These are phyloP conservation scores for Butorides virescens DNA, from an alignment of 2,113 vertebrate genomes.

Conservation along the genomic window DNA sequence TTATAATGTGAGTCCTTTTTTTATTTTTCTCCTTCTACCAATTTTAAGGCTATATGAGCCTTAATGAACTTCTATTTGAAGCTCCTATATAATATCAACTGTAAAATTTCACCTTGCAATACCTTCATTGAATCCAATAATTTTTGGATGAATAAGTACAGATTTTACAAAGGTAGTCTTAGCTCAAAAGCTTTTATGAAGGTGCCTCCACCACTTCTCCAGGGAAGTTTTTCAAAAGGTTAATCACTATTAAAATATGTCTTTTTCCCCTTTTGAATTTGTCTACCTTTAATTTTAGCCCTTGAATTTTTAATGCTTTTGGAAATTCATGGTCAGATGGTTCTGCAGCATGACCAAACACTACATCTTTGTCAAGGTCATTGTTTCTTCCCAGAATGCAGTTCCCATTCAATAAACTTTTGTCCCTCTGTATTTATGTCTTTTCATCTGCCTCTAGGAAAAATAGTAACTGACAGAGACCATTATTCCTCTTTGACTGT, in stretches of 20 bases:
- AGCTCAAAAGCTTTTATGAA: slow-evolving; percentile 27
- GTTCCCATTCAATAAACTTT: slow-evolving; percentile 5
- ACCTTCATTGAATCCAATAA: slow-evolving; percentile 20
- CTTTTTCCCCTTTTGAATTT: neutral
- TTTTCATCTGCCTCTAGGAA: neutral
- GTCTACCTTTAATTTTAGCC: neutral
- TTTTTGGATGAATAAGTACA: slow-evolving; percentile 41
- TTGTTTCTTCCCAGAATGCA: neutral
- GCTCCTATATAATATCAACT: neutral
- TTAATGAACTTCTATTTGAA: slow-evolving; percentile 39
- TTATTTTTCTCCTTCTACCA: neutral
- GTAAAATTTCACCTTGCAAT: slow-evolving; percentile 57
- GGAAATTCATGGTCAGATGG: neutral
- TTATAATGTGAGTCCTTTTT: neutral
- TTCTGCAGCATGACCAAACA: neutral
- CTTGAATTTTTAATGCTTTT: slow-evolving; percentile 9
- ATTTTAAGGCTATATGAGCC: neutral
- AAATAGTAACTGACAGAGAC: neutral
- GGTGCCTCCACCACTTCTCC: neutral
- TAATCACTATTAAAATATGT: slow-evolving; percentile 14
- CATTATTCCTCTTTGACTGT: neutral
- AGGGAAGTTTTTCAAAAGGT: slow-evolving; percentile 34
- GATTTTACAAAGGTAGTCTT: slow-evolving; percentile 20
- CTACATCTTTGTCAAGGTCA: slow-evolving; percentile 39
- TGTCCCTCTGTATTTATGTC: slow-evolving; percentile 4